phyloP scores from a whole-genome alignment of 2,888 invertebrate species.

The Pseudolycoriella hygida region DNA sequence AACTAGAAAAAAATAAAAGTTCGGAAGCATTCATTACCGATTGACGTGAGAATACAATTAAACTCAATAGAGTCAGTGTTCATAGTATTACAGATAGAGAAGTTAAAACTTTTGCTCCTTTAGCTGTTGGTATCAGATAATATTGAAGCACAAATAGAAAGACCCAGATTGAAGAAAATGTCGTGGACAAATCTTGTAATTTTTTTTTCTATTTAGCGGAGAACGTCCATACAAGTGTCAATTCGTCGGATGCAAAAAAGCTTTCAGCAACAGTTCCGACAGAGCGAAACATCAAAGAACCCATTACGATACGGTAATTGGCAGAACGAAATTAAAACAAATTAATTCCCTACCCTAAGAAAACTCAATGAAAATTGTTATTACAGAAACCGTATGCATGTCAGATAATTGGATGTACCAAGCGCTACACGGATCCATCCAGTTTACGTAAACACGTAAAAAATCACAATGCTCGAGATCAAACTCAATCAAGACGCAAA shows the following conservation, averaged over 20 bases:
- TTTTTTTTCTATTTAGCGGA: too few relatives aligned
- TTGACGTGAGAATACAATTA: too few relatives aligned
- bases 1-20: too few relatives aligned
- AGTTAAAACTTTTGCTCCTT: too few relatives aligned
- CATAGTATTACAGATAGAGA: too few relatives aligned
- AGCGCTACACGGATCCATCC: conserved; percentile 88
- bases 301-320: conserved; percentile 84
- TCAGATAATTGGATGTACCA: conserved; percentile 68
- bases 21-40: too few relatives aligned
- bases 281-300: conserved; percentile 97
- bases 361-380: conserved; percentile 6
- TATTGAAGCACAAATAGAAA: too few relatives aligned
- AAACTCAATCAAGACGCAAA: conserved; percentile 12
- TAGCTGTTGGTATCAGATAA: too few relatives aligned
- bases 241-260: conserved; percentile 80
- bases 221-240: conserved; percentile 93
- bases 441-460: conserved; percentile 86
- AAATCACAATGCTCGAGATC: conserved; percentile 38
- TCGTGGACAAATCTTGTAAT: too few relatives aligned
- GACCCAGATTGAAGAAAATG: too few relatives aligned
- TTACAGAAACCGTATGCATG: conserved; percentile 83
- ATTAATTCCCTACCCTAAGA: background rate
- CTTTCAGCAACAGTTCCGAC: conserved; percentile 97
- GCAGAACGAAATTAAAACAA: too few relatives aligned
- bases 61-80: too few relatives aligned